Evolutionary conservation across 2,113 vertebrate species (phyloP).

Genomic region (Ochotona princeps): DNA sequence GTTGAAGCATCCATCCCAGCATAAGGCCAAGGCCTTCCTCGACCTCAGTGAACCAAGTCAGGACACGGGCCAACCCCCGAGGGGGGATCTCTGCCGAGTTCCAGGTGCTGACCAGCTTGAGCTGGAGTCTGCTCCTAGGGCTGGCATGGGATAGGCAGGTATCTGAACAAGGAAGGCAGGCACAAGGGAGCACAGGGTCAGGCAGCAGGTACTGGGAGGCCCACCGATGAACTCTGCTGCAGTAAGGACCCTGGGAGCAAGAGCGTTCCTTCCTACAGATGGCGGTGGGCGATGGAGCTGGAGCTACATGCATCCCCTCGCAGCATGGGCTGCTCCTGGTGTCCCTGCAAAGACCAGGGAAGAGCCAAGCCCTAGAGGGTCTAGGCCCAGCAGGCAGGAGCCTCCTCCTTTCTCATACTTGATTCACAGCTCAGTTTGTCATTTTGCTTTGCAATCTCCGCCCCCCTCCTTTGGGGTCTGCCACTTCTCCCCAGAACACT

Average conservation of each 20-base stretch:
- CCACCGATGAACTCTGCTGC: fast-evolving
- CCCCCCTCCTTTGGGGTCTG: neutral
- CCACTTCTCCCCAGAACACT: neutral
- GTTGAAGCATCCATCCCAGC: neutral
- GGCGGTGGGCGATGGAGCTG: neutral
- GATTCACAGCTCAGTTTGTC: neutral
- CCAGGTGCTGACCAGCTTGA: neutral
- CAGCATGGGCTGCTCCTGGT: no score
- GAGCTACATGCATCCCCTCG: fast-evolving
- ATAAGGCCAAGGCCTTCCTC: neutral
- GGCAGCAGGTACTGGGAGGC: neutral
- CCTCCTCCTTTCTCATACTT: neutral
- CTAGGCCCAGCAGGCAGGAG: fast-evolving
- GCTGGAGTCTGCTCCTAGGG: neutral
- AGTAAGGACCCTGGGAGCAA: no score
- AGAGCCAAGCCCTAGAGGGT: neutral
- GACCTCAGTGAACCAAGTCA: neutral
- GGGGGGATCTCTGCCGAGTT: neutral
- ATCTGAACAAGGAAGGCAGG: neutral
- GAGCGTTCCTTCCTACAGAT: neutral
- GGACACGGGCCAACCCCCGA: fast-evolving
- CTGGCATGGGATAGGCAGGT: fast-evolving
- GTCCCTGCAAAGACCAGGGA: neutral
- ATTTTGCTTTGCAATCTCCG: neutral
- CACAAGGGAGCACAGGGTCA: neutral